A percentile compares a stretch with the other conserved stretches of the same genome.
Conservation (phyloP, 2,797 vertebrate genomes). For the Catamblyrhynchus diadema region DNA sequence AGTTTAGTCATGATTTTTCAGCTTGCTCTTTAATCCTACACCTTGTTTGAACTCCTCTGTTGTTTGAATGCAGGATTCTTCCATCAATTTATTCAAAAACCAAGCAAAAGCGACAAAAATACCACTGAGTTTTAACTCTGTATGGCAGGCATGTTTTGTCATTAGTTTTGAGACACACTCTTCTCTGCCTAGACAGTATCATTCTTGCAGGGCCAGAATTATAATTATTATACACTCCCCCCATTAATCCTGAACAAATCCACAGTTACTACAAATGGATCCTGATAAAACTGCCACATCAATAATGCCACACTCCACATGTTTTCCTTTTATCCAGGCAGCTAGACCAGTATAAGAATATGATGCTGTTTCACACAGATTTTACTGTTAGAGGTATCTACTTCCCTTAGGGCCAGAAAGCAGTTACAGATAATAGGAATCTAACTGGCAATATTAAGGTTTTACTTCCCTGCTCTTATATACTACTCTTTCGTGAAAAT, state of each 20-base stretch:
- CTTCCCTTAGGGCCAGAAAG: slow-evolving; percentile 38
- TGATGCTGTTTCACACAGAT: neutral
- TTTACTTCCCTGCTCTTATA: slow-evolving; percentile 18
- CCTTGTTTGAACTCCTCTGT: neutral
- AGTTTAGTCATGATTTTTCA: slow-evolving; percentile 7
- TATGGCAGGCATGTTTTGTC: neutral
- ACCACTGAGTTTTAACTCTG: neutral
- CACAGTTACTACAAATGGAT: neutral
- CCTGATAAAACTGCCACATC: neutral
- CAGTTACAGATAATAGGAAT: slow-evolving; percentile 36
- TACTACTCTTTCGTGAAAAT: neutral
- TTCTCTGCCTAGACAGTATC: neutral
- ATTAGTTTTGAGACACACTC: neutral
- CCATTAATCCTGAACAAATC: neutral
- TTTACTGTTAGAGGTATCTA: slow-evolving; percentile 16
- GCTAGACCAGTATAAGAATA: neutral
- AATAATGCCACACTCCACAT: neutral
- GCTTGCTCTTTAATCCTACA: slow-evolving; percentile 14
- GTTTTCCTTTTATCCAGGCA: neutral
- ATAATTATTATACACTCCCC: neutral
- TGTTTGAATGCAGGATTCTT: neutral
- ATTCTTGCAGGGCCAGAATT: neutral
- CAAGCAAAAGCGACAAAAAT: neutral
- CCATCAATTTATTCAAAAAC: neutral
- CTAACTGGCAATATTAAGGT: slow-evolving; percentile 25